Conservation (phyloP, 1,140 invertebrate genomes). For the Cephus cinctus region DNA sequence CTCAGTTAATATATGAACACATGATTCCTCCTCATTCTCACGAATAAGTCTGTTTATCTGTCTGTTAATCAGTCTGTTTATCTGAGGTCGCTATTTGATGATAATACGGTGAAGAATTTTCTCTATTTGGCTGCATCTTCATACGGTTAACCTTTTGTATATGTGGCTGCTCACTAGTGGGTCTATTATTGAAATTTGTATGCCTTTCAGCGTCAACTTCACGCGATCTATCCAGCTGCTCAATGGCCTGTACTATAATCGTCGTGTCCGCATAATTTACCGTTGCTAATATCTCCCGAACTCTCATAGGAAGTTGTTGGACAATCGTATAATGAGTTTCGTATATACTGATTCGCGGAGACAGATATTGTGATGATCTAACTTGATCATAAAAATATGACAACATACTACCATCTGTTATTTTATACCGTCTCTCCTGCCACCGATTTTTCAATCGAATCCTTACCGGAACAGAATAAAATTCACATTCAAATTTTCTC, state of each 20-base stretch:
- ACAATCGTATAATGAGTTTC: slow-evolving; percentile 11
- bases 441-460: too few relatives aligned
- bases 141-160: not conserved
- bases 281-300: slow-evolving; percentile 8
- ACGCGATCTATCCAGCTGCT: too few relatives aligned
- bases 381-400: slow-evolving; percentile 11
- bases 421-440: too few relatives aligned
- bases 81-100: not conserved
- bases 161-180: too few relatives aligned
- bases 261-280: slow-evolving; percentile 4
- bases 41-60: too few relatives aligned
- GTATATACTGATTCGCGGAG: slow-evolving; percentile 6
- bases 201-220: too few relatives aligned
- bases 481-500: too few relatives aligned
- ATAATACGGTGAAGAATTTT: not conserved
- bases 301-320: slow-evolving; percentile 7
- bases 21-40: too few relatives aligned
- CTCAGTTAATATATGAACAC: not conserved
- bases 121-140: too few relatives aligned
- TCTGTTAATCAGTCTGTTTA: not conserved
- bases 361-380: slow-evolving; percentile 10
- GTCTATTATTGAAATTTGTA: too few relatives aligned
- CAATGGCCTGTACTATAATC: not conserved
- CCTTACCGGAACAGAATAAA: too few relatives aligned
- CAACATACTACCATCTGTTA: too few relatives aligned